A percentile compares a stretch with the other conserved stretches of the same genome.
Conservation (phyloP, 2,113 vertebrate species). For the Spea bombifrons region DNA sequence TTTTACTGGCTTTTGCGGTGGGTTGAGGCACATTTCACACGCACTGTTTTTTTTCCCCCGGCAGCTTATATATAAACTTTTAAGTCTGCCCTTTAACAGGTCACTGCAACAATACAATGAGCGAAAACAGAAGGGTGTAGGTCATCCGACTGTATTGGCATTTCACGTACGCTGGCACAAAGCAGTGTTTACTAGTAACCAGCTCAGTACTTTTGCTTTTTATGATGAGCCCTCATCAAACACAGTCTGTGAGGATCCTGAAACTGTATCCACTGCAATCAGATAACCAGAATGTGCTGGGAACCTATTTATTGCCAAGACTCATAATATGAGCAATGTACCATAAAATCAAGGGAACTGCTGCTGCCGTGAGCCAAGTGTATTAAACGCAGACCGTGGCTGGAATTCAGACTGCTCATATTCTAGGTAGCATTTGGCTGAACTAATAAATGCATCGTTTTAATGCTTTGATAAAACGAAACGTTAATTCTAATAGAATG, state of each 20-base stretch:
- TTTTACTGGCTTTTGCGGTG: not conserved
- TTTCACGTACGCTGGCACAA: conserved; percentile 7
- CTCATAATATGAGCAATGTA: no score
- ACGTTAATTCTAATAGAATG: no score
- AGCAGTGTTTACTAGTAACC: not conserved
- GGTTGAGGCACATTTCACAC: conserved; percentile 9
- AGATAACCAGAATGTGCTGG: not conserved
- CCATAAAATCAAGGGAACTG: no score
- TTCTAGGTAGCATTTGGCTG: no score
- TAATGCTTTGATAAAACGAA: no score
- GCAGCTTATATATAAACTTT: not conserved
- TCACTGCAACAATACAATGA: conserved; percentile 18
- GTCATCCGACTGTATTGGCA: conserved; percentile 7
- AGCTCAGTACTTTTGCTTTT: not conserved
- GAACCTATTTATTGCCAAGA: no score
- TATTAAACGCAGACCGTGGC: no score
- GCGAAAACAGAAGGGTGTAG: not conserved
- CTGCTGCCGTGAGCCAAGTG: no score
- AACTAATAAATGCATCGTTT: no score
- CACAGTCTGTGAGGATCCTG: not conserved
- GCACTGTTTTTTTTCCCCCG: conserved; percentile 11
- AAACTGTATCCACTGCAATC: conserved; percentile 10
- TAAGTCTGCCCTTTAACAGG: conserved; percentile 18
- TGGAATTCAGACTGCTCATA: no score
- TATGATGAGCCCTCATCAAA: not conserved